Evolutionary conservation across 2,113 vertebrate species (phyloP), one percentile per base, ranked within the genome.

Genomic region (Trogon surrucura): DNA sequence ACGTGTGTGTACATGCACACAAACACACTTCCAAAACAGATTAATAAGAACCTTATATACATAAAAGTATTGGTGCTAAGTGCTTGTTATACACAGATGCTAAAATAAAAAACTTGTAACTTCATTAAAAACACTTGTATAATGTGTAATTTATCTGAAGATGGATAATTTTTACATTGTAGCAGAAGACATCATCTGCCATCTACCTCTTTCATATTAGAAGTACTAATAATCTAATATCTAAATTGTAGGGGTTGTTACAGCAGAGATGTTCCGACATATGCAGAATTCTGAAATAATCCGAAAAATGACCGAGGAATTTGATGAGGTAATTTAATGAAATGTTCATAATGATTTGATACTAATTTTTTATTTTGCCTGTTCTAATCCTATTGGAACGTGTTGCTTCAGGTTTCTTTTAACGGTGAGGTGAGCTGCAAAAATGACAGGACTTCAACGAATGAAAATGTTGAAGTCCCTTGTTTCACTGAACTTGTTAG

Each of bases 261-360:
- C 98, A 95, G 99, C 98, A 91, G 99, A 99, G 97, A 99, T 99
- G 99, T 99, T 99, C 96, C 98, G 99, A 84, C 99, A 99, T 93
- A 99, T 99, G 99, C 99, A 99, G 97, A 99, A 99, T 97, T 99
- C 99, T 93, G 99, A 99, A 98, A 99, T 99, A 97, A 99, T 99
- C 97, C 98, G 99, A 93, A 99, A 99, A 98, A 99, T 99, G 99
- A 99, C 99, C 47, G 99, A 99, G 96, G 99, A 99, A 96, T 99
- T 99, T 97, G 99, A 99, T 98, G 99, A 99, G 99, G 99, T 99
- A 99, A 98, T 22, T 91, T 87, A 69, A 66, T 80, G 50, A 74
- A 95, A 30, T 92, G 48, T 47, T 95, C 36, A 58, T 92, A 93
- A 72, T 65, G 30, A 90, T 44, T 53, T 27, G 17, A 44, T 54